Conservation (phyloP, 2,888 invertebrate genomes). For the Pollenia amentaria region DNA sequence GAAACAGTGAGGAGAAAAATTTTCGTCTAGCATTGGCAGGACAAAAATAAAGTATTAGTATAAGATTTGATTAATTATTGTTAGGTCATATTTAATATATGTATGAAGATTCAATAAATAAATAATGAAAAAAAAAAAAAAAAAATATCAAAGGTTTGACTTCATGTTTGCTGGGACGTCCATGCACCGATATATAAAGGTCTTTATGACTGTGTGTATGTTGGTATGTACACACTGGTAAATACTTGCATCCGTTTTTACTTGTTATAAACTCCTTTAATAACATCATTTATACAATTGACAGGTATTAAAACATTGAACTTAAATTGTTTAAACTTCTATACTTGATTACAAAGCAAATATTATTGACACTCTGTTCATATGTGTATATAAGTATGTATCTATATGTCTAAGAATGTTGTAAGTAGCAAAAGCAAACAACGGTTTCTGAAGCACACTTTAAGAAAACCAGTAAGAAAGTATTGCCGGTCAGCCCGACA, state of each 20-base stretch:
- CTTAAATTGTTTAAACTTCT: slow-evolving; percentile 42
- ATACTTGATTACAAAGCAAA: slow-evolving; percentile 65
- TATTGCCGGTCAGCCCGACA: too few species aligned
- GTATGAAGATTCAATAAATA: too few species aligned
- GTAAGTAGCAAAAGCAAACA: neutral
- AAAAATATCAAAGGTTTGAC: too few species aligned
- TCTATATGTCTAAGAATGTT: neutral
- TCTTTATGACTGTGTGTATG: neutral
- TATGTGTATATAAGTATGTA: neutral
- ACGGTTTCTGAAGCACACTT: neutral
- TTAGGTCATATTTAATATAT: too few species aligned
- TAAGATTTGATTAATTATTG: too few species aligned
- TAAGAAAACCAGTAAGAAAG: neutral
- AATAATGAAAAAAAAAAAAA: too few species aligned
- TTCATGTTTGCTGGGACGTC: too few species aligned
- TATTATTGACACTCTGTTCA: slow-evolving; percentile 39
- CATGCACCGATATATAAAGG: too few species aligned
- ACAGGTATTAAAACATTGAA: slow-evolving; percentile 64
- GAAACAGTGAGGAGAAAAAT: too few species aligned
- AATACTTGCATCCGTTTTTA: neutral
- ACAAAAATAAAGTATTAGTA: too few species aligned
- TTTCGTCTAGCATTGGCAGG: too few species aligned
- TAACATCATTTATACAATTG: slow-evolving; percentile 64
- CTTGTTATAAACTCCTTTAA: slow-evolving; percentile 8
- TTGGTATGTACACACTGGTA: too few species aligned